Percentiles rank a stretch among this genome's conserved stretches.
Evolutionary conservation across 2,797 vertebrate genomes (phyloP).

Genomic region (Hypotaenidia okinawae): DNA sequence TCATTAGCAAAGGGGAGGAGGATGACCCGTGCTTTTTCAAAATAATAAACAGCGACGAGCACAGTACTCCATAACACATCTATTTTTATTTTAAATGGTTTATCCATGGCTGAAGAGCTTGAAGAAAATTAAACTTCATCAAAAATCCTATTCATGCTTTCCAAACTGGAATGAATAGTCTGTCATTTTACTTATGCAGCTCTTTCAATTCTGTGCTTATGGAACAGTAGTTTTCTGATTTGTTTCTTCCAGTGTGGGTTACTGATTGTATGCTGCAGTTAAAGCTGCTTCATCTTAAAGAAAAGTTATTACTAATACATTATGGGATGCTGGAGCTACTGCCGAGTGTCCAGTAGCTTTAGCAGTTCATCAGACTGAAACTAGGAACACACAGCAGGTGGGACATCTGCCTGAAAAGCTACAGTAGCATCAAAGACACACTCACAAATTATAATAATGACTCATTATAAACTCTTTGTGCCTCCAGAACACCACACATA

Average conservation of each 20-base stretch:
- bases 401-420: conserved; percentile 21
- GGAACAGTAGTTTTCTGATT: conserved; percentile 69
- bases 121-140: conserved; percentile 74
- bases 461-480: conserved; percentile 42
- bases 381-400: conserved; percentile 31
- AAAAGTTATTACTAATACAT: conserved; percentile 49
- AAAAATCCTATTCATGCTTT: conserved; percentile 69
- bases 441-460: conserved; percentile 55
- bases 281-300: conserved; percentile 52
- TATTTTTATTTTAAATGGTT: conserved; percentile 75
- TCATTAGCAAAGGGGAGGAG: conserved; percentile 21
- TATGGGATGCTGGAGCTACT: conserved; percentile 1
- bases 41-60: conserved; percentile 68
- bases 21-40: neutral
- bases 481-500: conserved; percentile 8
- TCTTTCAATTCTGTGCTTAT: conserved; percentile 64
- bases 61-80: conserved; percentile 23
- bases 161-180: conserved; percentile 73
- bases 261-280: conserved; percentile 49
- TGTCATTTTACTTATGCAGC: conserved; percentile 69
- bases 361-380: conserved; percentile 52
- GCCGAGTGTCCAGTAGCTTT: conserved; percentile 40
- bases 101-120: conserved; percentile 61
- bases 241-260: conserved; percentile 59
- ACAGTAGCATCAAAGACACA: conserved; percentile 48